phyloP scores from a whole-genome alignment of 2,113 vertebrate genomes.

The Calypte anna region DNA sequence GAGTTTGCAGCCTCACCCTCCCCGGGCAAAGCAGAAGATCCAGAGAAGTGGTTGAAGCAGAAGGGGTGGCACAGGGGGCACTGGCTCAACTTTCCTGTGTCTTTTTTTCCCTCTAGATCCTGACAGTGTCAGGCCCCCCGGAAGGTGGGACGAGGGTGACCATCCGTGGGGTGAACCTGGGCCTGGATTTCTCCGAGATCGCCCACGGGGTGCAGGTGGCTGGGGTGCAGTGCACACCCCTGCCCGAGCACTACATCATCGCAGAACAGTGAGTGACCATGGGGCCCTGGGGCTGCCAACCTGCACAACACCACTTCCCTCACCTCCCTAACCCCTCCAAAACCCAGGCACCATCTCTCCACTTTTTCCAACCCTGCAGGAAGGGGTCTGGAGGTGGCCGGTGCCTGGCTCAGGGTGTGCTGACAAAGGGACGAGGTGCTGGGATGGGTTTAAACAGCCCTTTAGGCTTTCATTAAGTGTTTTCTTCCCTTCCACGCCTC shows the following conservation, averaged over 20 bases:
- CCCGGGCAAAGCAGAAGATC: neutral
- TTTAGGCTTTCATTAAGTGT: neutral
- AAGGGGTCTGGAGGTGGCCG: neutral
- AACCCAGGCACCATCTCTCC: neutral
- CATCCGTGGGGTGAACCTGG: constrained; percentile 93
- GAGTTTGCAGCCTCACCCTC: neutral
- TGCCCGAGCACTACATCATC: constrained; percentile 91
- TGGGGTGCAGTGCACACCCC: constrained; percentile 88
- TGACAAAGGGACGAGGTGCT: neutral
- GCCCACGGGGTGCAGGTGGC: constrained; percentile 92
- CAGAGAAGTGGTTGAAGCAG: fast-evolving
- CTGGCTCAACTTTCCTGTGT: neutral
- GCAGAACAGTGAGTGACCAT: constrained; percentile 92
- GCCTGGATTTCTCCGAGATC: constrained; percentile 93
- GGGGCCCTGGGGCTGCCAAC: neutral
- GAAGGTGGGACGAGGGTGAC: constrained; percentile 96
- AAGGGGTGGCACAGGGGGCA: fast-evolving
- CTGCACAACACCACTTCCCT: neutral
- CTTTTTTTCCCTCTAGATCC: constrained; percentile 79
- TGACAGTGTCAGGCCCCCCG: constrained; percentile 92
- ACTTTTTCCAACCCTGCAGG: neutral
- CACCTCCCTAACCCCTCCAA: neutral
- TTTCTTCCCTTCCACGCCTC: neutral
- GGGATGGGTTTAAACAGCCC: neutral
- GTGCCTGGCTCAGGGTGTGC: fast-evolving